Evolutionary conservation across 2,888 invertebrate species (phyloP).

Genomic region (Conchocele bisecta): DNA sequence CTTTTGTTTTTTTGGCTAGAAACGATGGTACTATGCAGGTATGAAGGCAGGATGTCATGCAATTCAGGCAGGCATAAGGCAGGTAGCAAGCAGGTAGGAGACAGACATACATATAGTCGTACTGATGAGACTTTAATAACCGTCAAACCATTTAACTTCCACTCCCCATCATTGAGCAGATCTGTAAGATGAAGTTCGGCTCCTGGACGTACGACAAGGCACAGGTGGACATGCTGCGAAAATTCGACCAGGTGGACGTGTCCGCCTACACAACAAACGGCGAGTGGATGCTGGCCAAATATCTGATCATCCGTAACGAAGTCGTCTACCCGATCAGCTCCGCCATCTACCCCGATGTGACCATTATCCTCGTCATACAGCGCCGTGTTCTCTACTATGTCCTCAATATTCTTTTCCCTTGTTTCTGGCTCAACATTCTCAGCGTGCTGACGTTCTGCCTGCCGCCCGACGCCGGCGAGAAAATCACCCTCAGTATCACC

Average conservation of each 20-base stretch:
- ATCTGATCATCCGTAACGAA: slow-evolving; percentile 73
- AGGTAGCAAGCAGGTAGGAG: too few relatives aligned
- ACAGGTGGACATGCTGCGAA: slow-evolving; percentile 81
- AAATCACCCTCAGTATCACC: slow-evolving; percentile 84
- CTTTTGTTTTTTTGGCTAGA: too few relatives aligned
- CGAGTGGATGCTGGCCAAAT: slow-evolving; percentile 77
- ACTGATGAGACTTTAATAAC: too few relatives aligned
- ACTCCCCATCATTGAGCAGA: too few relatives aligned
- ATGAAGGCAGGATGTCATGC: too few relatives aligned
- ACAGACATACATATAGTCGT: too few relatives aligned
- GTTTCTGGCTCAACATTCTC: slow-evolving; percentile 83
- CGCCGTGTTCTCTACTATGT: slow-evolving; percentile 83
- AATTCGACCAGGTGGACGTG: slow-evolving; percentile 78
- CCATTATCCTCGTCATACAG: slow-evolving; percentile 83
- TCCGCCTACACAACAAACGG: slow-evolving; percentile 78
- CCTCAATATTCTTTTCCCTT: slow-evolving; percentile 83
- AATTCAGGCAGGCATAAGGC: too few relatives aligned
- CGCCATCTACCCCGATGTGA: slow-evolving; percentile 81
- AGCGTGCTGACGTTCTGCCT: slow-evolving; percentile 83
- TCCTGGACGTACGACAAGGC: slow-evolving; percentile 81
- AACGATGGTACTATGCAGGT: too few relatives aligned
- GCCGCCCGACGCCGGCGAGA: slow-evolving; percentile 83
- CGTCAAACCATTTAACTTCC: too few relatives aligned
- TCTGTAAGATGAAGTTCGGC: slow-evolving; percentile 79
- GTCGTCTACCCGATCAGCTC: slow-evolving; percentile 77